Evolutionary conservation across 2,888 invertebrate genomes (phyloP), one percentile per base, ranked within the genome.

Genomic region (Anagyrus pseudococci): DNA sequence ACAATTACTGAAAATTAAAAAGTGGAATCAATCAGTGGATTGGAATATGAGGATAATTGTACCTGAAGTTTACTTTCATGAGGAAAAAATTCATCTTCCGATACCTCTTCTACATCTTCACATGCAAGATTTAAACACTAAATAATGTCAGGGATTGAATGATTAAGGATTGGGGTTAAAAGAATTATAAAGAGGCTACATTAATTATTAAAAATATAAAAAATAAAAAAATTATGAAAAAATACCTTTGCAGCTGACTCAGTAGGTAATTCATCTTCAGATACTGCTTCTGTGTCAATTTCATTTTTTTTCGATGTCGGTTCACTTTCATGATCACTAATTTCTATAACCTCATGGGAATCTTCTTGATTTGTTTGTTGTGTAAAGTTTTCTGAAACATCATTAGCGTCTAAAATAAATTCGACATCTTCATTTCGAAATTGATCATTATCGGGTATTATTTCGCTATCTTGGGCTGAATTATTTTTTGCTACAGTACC

Each of bases 271-370:
- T 93, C 93, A 80, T 93, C 93, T 79, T 93, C 93, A 0, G 92
- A 93, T 44, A 93, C 91, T 59, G 91, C 90, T 82, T 93, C 93
- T 1, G 92, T 91, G 77, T 93, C 92, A 52, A 90, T 89, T 70
- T 91, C 90, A 41, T 81, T 84, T 77, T 84, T 85, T 67, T 77
- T 79, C 20, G 71, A 50, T 0, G 75, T 75, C 4, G 77, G 37
- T 20, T 72, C 73, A 43, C 57, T 64, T 22, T 68, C 79, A 0
- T 71, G 60, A 23, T 74, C 70, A 57, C 68, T 69, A 29, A 70
- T 69, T 25, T 71, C 71, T 58, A 70, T 67, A 57, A 69, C 66
- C 41, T 70, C 73, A 22, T 65, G 64, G 2, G 74, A 77, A 15
- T 25, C 52, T 29, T 44, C 53, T 47, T 44, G 26, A 22, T 33